These are phyloP conservation scores for Cremastinae sp. DNA, from an alignment of 2,888 invertebrate genomes.

Conservation along the genomic window DNA sequence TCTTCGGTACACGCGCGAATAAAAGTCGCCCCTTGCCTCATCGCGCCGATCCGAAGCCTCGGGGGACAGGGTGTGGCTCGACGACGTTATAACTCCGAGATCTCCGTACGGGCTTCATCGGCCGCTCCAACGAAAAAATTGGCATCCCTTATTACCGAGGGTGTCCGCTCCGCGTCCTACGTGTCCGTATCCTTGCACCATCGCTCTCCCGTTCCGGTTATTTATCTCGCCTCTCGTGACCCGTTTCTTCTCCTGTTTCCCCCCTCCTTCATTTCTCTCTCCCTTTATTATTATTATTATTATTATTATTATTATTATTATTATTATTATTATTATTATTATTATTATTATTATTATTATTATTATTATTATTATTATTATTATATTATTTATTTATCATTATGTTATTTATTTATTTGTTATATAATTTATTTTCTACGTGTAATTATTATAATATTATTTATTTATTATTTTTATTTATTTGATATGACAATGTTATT, in stretches of 20 bases:
- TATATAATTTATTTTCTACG: too few species aligned
- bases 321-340: too few species aligned
- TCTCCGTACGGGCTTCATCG: constrained; percentile 39
- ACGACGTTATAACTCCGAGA: constrained; percentile 36
- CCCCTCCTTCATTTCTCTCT: constrained; percentile 14
- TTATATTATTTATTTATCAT: too few species aligned
- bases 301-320: neutral
- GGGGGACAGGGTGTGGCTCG: constrained; percentile 43
- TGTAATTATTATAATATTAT: too few species aligned
- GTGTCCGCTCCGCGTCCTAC: constrained; percentile 56
- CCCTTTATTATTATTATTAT: constrained; percentile 10
- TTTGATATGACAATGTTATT: too few species aligned
- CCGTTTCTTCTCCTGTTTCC: constrained; percentile 18
- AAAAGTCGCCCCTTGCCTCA: constrained; percentile 30
- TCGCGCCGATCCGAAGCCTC: constrained; percentile 17
- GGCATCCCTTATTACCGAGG: constrained; percentile 48
- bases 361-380: too few species aligned
- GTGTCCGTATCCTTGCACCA: constrained; percentile 57
- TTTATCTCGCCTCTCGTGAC: constrained; percentile 57
- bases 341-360: too few species aligned
- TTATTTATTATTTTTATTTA: too few species aligned
- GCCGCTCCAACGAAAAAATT: constrained; percentile 17
- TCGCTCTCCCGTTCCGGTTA: constrained; percentile 26
- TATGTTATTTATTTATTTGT: too few species aligned
- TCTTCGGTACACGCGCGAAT: constrained; percentile 59